Evolutionary conservation across 1,140 invertebrate species (phyloP), one percentile per base, ranked within the genome.

Genomic region (Laupala kohalensis): DNA sequence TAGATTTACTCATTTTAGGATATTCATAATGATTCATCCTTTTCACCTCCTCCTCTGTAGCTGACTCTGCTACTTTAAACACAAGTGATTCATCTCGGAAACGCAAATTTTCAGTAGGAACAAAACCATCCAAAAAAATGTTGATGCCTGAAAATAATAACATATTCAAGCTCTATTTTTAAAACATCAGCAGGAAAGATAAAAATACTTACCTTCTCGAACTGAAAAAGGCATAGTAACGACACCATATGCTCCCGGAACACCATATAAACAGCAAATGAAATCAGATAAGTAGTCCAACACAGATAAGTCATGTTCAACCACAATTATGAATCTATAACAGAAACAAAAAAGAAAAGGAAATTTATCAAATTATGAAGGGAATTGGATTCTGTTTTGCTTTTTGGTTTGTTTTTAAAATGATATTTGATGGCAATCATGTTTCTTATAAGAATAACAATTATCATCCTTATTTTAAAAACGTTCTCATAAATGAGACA

Each of bases 151-250:
- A 0, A 71, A 25, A 67, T 25, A 25, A 5, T n/a, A 67, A 67
- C 25, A 67, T 0, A 12, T 25, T 26, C 29, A 9, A 29, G 4
- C 27, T 9, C 29, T 27, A 27, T 15, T n/a, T 9, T 68, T 23
- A 29, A 9, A n/a, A 27, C 27, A 29, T 65, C 5, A 70, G 4
- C 63, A 25, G 13, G n/a, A 64, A 70, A 30, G 28, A 62, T 23
- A 29, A 5, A 25, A 23, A 65, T 28, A 76, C 76, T 64, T 76
- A 86, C 94, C 97, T 93, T 99, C 97, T 76, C 97, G 86, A 30
- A 99, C 97, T 27, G 96, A 98, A 84, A 97, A 99, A 73, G 98
- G 98, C 93, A 99, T 96, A 83, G 98, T 99, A 67, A 99, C 98
- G 67, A 99, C 98, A 74, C 98, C 98, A 83, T 99, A 99, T 72